These are phyloP conservation scores for Minunthozetes semirufus DNA, from an alignment of 2,888 invertebrate genomes.

Conservation along the genomic window DNA sequence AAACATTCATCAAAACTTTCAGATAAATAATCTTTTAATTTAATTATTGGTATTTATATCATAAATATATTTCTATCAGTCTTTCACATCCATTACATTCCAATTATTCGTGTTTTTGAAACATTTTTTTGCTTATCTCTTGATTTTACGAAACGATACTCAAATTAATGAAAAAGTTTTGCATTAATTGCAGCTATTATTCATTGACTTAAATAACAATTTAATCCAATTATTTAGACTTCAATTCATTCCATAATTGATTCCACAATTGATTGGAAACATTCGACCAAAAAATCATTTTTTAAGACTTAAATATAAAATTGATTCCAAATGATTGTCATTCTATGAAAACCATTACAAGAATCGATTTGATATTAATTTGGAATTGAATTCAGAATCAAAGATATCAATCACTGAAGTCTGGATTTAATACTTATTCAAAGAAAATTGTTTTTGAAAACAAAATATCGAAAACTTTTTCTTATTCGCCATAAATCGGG, in stretches of 20 bases:
- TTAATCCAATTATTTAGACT: background rate
- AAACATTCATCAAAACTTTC: background rate
- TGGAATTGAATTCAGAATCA: background rate
- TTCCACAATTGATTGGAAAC: background rate
- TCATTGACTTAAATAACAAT: background rate
- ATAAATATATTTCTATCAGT: background rate
- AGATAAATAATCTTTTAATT: background rate
- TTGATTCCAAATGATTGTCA: background rate
- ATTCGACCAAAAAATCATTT: background rate
- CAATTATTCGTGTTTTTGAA: background rate
- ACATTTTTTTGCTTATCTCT: background rate
- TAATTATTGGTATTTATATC: background rate
- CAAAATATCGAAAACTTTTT: too few species aligned
- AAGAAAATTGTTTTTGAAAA: background rate
- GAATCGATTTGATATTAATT: background rate
- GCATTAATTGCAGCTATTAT: conserved; percentile 7
- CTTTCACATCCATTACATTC: background rate
- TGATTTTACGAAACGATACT: background rate
- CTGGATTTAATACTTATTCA: background rate
- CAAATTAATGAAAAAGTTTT: background rate
- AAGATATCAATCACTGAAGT: background rate
- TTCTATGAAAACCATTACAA: background rate
- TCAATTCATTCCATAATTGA: background rate
- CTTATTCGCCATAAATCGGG: too few species aligned
- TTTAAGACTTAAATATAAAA: background rate